A percentile compares a stretch with the other conserved stretches of the same genome.
phyloP scores from a whole-genome alignment of 2,797 vertebrate genomes.

The Takifugu ocellatus region DNA sequence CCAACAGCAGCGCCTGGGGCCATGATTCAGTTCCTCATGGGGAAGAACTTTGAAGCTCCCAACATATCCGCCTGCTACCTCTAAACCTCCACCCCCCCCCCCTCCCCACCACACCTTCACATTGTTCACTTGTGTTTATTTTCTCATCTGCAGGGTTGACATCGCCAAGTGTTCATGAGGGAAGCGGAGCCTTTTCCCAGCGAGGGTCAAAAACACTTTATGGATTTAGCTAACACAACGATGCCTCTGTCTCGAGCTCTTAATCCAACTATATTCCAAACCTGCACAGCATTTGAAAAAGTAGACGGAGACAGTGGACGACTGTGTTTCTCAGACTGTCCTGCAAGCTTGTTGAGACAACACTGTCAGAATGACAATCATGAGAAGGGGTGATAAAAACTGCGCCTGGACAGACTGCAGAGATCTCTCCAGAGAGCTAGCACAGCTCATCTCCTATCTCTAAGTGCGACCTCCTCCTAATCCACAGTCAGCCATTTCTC shows the following conservation, averaged over 20 bases:
- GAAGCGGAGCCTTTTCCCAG: slow-evolving; percentile 18
- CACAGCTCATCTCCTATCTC: slow-evolving; percentile 50
- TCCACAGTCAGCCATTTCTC: slow-evolving; percentile 28
- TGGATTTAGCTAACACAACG: too few species aligned
- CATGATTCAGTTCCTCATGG: slow-evolving; percentile 57
- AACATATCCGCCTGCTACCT: slow-evolving; percentile 36
- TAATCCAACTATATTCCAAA: not conserved
- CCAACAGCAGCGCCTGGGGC: slow-evolving; percentile 64
- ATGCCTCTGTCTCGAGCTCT: too few species aligned
- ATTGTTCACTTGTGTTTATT: not conserved
- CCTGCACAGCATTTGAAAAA: slow-evolving; percentile 6
- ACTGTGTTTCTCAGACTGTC: slow-evolving; percentile 38
- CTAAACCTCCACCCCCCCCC: slow-evolving; percentile 7
- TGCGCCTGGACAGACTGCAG: slow-evolving; percentile 38
- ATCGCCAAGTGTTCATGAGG: slow-evolving; percentile 19
- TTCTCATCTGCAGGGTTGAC: not conserved
- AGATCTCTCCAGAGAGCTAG: slow-evolving; percentile 48
- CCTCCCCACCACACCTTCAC: not conserved
- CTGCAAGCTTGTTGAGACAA: slow-evolving; percentile 62
- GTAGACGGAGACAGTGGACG: slow-evolving; percentile 7
- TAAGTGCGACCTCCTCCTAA: slow-evolving; percentile 1
- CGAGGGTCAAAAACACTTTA: slow-evolving; percentile 14
- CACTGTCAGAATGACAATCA: slow-evolving; percentile 46
- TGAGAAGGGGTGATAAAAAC: slow-evolving; percentile 55
- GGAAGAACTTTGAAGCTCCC: slow-evolving; percentile 53